These are phyloP conservation scores for Aromia moschata DNA, from an alignment of 2,888 invertebrate genomes.

Conservation along the genomic window DNA sequence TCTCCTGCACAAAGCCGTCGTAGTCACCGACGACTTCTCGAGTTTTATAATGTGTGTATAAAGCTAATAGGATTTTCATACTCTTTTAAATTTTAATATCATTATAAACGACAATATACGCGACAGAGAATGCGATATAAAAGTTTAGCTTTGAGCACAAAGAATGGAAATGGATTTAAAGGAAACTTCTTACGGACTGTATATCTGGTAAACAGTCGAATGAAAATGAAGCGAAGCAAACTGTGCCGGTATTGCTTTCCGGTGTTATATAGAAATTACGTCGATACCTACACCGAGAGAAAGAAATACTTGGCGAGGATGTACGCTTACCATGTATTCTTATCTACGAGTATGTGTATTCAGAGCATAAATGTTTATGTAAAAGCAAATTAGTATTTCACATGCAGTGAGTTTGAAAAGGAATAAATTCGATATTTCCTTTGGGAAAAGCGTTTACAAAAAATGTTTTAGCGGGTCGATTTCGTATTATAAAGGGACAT, in stretches of 20 bases:
- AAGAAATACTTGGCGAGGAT: too few species aligned
- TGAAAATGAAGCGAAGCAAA: slow-evolving; percentile 8
- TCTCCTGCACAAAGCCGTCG: slow-evolving; percentile 10
- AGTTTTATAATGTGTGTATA: slow-evolving; percentile 32
- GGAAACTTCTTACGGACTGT: slow-evolving; percentile 1
- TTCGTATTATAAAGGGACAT: too few species aligned
- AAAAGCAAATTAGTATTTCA: too few species aligned
- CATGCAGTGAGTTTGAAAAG: too few species aligned
- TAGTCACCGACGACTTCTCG: slow-evolving; percentile 21
- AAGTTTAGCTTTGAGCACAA: slow-evolving; percentile 15
- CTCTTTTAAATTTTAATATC: slow-evolving; percentile 29
- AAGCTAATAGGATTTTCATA: slow-evolving; percentile 32
- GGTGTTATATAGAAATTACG: not conserved
- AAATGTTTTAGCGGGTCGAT: too few species aligned
- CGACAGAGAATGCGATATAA: slow-evolving; percentile 8
- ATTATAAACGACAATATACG: slow-evolving; percentile 21
- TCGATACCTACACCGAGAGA: not conserved
- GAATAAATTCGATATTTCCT: too few species aligned
- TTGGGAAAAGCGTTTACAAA: too few species aligned
- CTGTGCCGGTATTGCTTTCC: not conserved
- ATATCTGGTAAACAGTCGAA: slow-evolving; percentile 2
- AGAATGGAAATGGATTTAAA: not conserved
- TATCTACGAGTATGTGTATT: too few species aligned
- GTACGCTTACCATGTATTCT: too few species aligned
- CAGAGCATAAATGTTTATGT: too few species aligned